Percentiles rank a stretch among this genome's conserved stretches.
phyloP scores from a whole-genome alignment of 2,113 vertebrate species.

The Cottus gobio region DNA sequence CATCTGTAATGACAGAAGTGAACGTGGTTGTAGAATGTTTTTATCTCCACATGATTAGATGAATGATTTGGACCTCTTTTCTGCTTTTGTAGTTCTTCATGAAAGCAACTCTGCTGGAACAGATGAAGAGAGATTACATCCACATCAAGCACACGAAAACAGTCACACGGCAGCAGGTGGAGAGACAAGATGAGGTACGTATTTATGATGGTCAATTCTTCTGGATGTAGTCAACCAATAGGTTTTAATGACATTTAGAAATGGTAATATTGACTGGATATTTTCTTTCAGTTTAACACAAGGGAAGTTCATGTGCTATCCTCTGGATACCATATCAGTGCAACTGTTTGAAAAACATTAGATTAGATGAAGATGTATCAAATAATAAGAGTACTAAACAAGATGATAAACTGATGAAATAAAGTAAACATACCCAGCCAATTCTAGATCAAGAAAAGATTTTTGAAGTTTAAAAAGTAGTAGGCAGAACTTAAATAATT shows the following conservation, averaged over 20 bases:
- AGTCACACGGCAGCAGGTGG: constrained; percentile 61
- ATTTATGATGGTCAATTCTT: neutral
- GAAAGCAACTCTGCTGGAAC: constrained; percentile 93
- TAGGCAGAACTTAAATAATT: neutral
- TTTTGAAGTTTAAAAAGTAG: neutral
- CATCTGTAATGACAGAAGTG: neutral
- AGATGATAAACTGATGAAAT: neutral
- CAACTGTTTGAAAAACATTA: too few species aligned
- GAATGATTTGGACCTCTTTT: neutral
- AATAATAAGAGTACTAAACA: neutral
- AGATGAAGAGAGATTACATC: constrained; percentile 94
- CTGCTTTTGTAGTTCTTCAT: constrained; percentile 89
- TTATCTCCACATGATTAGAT: neutral
- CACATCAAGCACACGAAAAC: constrained; percentile 90
- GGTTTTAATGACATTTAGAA: neutral
- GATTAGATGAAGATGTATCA: neutral
- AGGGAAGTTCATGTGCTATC: neutral
- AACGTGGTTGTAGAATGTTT: neutral
- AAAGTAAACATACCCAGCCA: neutral
- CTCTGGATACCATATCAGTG: too few species aligned
- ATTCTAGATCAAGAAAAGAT: neutral
- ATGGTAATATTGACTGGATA: neutral
- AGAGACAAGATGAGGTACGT: constrained; percentile 65
- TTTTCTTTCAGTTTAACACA: neutral
- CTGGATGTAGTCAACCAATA: neutral